Base-by-base conservation (phyloP, 2,888 invertebrate genomes). In the Pseudanteris insignis region DNA sequence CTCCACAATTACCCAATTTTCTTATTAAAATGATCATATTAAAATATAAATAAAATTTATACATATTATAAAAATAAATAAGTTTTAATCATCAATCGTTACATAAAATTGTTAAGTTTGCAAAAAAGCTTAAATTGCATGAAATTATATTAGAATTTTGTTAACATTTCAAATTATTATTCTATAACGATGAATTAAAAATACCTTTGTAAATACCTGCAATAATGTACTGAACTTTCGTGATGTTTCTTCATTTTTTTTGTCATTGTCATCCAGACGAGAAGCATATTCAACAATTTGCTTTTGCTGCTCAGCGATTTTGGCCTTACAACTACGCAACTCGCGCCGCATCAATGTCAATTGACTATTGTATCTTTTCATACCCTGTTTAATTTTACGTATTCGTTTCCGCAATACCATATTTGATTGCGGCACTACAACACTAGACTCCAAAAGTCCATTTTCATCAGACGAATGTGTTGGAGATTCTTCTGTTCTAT, bases 241-340 rank as follows among this genome's bases (percentile, higher is more conserved):
- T 40, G 92, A 89, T 59, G 90, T 92, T 77, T 93, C 93, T 74
- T 94, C 94, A 76, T 92, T 92, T 76, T 94, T 94, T 81, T 92
- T 93, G 72, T 93, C 93, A 69, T 92, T 90, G 72, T 93, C 93
- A 71, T 94, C 93, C 61, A 93, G 84, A n/a, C 92, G 86, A 73
- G 88, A 89, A 0, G 90, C 90, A 76, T 91, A 92, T 68, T 91
- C 91, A 0, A 87, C 85, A 33, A 92, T 88, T 76, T 91, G 92
- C 72, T 92, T 92, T 73, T 92, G 91, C 75, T 94, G 93, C 51
- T 92, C 89, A 0, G 88, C 88, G 4, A 92, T 88, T 81, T 92
- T 92, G 48, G 89, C 86, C 75, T 91, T 92, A 77, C 91, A 92
- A 59, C 85, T 86, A 68, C 90, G 86, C 44, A 94, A 79, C 73